phyloP scores from a whole-genome alignment of 2,113 vertebrate species.

The Epinephelus moara region DNA sequence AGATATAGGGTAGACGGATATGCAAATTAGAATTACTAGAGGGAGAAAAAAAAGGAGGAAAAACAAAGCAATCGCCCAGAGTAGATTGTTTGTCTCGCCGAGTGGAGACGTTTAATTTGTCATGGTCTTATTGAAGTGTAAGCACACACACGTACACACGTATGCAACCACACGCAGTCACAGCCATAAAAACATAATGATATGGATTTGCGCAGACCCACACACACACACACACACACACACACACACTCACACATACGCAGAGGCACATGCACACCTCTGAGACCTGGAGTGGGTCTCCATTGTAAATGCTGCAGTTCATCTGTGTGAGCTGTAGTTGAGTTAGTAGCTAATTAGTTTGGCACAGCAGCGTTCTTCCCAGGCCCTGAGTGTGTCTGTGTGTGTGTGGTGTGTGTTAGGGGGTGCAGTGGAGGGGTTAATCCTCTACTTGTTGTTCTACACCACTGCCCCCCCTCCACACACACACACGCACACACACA shows the following conservation, averaged over 20 bases:
- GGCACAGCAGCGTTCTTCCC: constrained; percentile 71
- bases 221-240: not conserved
- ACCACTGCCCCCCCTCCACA: constrained; percentile 36
- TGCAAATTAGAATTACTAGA: constrained; percentile 1
- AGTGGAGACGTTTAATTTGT: constrained; percentile 49
- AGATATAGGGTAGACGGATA: constrained; percentile 6
- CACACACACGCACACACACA: too few relatives aligned
- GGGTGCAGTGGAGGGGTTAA: constrained; percentile 68
- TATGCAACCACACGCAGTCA: not conserved
- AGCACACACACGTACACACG: not conserved
- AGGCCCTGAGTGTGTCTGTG: constrained; percentile 43
- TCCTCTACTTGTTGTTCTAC: constrained; percentile 82
- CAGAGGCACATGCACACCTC: constrained; percentile 14
- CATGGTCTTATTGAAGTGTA: constrained; percentile 19
- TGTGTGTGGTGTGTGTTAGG: constrained; percentile 46
- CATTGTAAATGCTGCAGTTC: constrained; percentile 48
- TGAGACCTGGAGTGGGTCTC: constrained; percentile 34
- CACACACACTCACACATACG: constrained; percentile 6
- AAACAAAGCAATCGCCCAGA: constrained; percentile 11
- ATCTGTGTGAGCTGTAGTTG: constrained; percentile 65
- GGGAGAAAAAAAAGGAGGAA: not conserved
- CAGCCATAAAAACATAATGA: constrained; percentile 3
- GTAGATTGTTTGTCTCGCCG: constrained; percentile 36
- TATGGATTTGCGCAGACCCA: constrained; percentile 24
- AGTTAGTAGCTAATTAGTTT: constrained; percentile 81